Evolutionary conservation across 2,113 vertebrate species (phyloP).

Genomic region (Alethe diademata): DNA sequence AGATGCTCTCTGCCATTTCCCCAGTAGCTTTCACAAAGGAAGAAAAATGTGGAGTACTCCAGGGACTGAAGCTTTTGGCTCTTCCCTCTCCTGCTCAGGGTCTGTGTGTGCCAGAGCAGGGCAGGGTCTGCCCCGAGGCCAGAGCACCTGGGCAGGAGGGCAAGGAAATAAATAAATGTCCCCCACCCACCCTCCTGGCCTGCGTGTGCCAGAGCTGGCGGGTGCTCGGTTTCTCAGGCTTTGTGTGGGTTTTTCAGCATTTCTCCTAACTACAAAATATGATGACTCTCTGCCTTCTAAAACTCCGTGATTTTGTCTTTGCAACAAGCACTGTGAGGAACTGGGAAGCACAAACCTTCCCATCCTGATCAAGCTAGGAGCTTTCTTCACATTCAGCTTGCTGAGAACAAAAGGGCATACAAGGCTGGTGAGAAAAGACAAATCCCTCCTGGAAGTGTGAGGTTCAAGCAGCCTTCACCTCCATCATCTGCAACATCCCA

Average conservation of each 20-base stretch:
- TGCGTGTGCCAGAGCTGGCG: background rate
- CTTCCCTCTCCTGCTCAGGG: background rate
- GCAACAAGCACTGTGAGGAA: background rate
- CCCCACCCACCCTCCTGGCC: background rate
- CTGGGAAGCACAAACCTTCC: background rate
- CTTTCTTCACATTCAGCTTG: background rate
- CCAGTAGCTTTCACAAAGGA: background rate
- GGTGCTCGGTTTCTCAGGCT: constrained; percentile 8
- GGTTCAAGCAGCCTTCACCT: background rate
- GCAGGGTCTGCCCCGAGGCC: background rate
- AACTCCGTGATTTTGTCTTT: background rate
- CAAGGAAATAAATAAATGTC: background rate
- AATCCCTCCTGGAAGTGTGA: background rate
- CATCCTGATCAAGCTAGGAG: background rate
- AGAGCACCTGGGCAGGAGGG: background rate
- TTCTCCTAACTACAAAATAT: background rate
- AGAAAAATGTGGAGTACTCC: background rate
- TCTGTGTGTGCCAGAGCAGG: background rate
- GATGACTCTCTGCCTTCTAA: background rate
- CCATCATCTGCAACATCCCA: background rate
- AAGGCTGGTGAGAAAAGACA: background rate
- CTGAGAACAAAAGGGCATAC: background rate
- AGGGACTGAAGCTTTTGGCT: background rate
- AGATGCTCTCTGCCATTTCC: constrained; percentile 52
- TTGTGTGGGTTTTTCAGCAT: constrained; percentile 41